Percentiles rank a stretch among this genome's conserved stretches.
phyloP scores from a whole-genome alignment of 2,888 invertebrate species.

The Danaus chrysippus region DNA sequence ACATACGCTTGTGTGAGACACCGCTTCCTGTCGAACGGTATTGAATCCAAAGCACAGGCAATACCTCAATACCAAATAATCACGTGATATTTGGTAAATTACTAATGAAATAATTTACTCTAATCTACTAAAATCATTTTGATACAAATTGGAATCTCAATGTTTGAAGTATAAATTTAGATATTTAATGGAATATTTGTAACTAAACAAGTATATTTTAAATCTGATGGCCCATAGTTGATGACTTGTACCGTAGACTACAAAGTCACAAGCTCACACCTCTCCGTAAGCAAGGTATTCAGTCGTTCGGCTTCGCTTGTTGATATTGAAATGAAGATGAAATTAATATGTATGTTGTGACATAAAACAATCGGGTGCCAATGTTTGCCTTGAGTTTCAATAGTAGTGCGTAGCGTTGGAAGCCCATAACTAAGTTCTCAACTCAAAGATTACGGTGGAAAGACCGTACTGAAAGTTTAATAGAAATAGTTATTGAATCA shows the following conservation, averaged over 20 bases:
- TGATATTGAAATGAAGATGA: constrained; percentile 68
- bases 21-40: constrained; percentile 54
- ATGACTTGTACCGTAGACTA: constrained; percentile 29
- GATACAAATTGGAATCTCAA: no score
- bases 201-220: neutral
- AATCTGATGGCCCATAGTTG: constrained; percentile 12
- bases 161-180: no score
- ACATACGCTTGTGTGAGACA: constrained; percentile 53
- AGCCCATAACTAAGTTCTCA: constrained; percentile 17
- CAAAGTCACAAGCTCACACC: constrained; percentile 37
- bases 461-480: constrained; percentile 22
- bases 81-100: constrained; percentile 6
- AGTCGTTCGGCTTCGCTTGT: constrained; percentile 52
- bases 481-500: constrained; percentile 8
- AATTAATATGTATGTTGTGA: constrained; percentile 64
- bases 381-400: constrained; percentile 53
- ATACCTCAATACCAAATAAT: constrained; percentile 30
- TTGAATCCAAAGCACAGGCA: constrained; percentile 27
- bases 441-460: constrained; percentile 23
- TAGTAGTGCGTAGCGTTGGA: constrained; percentile 24
- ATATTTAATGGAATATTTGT: neutral
- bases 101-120: no score
- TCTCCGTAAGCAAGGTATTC: constrained; percentile 39
- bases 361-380: constrained; percentile 51
- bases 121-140: no score